Percentiles rank a stretch among this genome's conserved stretches.
Conservation (phyloP, 2,888 invertebrate species). For the Eupithecia tripunctaria region DNA sequence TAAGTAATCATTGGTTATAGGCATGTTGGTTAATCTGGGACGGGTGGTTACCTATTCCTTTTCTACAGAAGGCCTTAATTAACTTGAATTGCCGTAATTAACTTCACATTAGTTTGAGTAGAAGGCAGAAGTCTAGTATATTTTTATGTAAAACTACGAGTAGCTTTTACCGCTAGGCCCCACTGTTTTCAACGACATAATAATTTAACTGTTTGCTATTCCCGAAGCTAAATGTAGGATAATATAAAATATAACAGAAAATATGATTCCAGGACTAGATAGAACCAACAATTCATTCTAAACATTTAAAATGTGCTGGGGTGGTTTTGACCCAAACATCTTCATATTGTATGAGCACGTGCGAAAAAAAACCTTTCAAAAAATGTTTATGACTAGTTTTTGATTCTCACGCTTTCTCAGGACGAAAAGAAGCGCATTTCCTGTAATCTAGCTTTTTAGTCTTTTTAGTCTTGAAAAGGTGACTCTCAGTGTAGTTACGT, state of each 20-base stretch:
- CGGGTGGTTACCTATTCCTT: background rate
- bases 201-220: background rate
- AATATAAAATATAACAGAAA: no score
- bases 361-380: no score
- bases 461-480: no score
- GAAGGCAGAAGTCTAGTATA: background rate
- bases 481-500: no score
- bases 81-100: background rate
- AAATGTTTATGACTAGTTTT: no score
- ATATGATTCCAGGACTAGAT: background rate
- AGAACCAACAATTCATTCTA: background rate
- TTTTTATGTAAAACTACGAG: background rate
- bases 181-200: background rate
- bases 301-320: background rate
- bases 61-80: no score
- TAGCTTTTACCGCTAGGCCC: background rate
- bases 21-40: slow-evolving; percentile 16
- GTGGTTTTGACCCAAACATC: background rate
- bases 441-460: no score
- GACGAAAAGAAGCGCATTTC: no score
- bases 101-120: background rate
- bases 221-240: background rate
- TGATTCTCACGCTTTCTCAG: no score
- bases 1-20: slow-evolving; percentile 38
- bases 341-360: no score